Percentiles rank a stretch among this genome's conserved stretches.
These are phyloP conservation scores for Campoplex capitator DNA, from an alignment of 2,888 invertebrate species.

Conservation along the genomic window DNA sequence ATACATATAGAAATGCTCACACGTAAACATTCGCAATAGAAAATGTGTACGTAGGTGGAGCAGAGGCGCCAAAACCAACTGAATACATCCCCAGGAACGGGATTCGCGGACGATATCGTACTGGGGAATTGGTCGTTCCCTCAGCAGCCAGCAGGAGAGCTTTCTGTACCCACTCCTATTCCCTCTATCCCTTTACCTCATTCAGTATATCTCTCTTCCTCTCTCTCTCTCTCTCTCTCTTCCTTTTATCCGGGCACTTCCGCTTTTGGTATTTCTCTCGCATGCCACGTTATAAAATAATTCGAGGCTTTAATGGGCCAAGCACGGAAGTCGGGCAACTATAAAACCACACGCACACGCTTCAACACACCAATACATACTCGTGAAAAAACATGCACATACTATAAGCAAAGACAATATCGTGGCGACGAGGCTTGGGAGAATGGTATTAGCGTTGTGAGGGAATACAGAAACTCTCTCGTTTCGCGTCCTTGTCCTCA, in stretches of 20 bases:
- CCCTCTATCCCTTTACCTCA: constrained; percentile 25
- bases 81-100: constrained; percentile 47
- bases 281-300: constrained; percentile 72
- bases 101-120: constrained; percentile 63
- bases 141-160: constrained; percentile 59
- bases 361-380: constrained; percentile 15
- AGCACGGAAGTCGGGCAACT: constrained; percentile 71
- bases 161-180: constrained; percentile 41
- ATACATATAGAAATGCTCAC: constrained; percentile 2
- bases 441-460: constrained; percentile 46
- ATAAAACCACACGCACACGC: constrained; percentile 66
- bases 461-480: constrained; percentile 50
- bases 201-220: constrained; percentile 17
- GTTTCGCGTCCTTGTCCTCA: constrained; percentile 46
- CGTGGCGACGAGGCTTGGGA: constrained; percentile 50
- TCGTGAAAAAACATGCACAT: constrained; percentile 51
- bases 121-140: constrained; percentile 68
- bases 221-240: constrained; percentile 15
- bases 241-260: constrained; percentile 34
- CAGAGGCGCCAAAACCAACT: constrained; percentile 59
- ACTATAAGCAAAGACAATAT: constrained; percentile 66
- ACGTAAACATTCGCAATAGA: constrained; percentile 24
- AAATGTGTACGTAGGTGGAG: constrained; percentile 34
- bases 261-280: constrained; percentile 51
- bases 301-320: constrained; percentile 71